Evolutionary conservation across 1,140 invertebrate species (phyloP).

Genomic region (Patella vulgata): DNA sequence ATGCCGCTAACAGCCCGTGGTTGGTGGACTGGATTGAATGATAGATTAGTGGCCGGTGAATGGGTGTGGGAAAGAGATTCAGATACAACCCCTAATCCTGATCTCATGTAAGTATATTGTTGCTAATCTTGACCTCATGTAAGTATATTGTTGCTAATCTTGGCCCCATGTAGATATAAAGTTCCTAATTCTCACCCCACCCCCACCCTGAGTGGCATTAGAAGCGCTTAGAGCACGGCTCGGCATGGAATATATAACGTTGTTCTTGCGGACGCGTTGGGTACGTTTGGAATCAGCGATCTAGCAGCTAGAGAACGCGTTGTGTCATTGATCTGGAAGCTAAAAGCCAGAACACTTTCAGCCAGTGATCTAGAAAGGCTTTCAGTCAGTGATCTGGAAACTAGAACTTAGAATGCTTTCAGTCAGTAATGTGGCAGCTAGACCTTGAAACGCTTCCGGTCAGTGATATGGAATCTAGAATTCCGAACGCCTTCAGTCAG

Average conservation of each 20-base stretch:
- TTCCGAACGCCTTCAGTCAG: too few species aligned
- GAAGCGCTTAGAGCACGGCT: too few species aligned
- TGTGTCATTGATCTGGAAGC: neutral
- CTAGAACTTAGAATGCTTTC: too few species aligned
- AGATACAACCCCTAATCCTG: slow-evolving; percentile 3
- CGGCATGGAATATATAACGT: too few species aligned
- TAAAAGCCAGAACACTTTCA: slow-evolving; percentile 20
- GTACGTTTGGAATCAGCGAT: slow-evolving; percentile 7
- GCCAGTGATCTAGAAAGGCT: neutral
- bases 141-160: slow-evolving; percentile 12
- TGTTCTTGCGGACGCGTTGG: neutral
- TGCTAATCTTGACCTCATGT: slow-evolving; percentile 5
- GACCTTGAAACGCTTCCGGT: too few species aligned
- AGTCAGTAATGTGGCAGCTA: too few species aligned
- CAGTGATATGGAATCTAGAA: too few species aligned
- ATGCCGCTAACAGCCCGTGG: neutral
- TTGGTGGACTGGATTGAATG: slow-evolving; percentile 39
- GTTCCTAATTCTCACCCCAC: neutral
- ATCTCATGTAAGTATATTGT: slow-evolving; percentile 10
- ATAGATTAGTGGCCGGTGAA: slow-evolving; percentile 13
- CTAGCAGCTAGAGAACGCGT: neutral
- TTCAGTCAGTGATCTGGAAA: too few species aligned
- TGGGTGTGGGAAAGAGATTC: slow-evolving; percentile 25
- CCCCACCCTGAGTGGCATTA: too few species aligned
- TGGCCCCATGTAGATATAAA: slow-evolving; percentile 4